Conservation (phyloP, 2,888 invertebrate genomes). For the Eristalis tenax region DNA sequence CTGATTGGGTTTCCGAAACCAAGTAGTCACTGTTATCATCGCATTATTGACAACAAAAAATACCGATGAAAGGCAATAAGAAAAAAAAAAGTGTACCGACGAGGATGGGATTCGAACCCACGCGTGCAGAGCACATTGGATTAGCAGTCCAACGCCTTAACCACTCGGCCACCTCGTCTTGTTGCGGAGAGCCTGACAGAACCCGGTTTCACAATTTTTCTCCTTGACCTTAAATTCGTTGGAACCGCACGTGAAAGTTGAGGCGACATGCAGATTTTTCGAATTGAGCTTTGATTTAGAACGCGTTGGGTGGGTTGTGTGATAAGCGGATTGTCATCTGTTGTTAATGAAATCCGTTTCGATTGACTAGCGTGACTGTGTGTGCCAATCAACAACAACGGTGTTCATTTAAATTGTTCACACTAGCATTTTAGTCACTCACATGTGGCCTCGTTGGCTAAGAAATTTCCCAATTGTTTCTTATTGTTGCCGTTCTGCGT, state of each 20-base stretch:
- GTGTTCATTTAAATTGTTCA: no score
- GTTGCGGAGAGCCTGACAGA: slow-evolving; percentile 18
- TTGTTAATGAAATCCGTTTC: no score
- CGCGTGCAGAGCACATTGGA: slow-evolving; percentile 93
- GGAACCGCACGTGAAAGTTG: neutral
- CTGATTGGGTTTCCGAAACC: neutral
- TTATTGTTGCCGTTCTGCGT: no score
- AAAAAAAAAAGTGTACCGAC: slow-evolving; percentile 81
- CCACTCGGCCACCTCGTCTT: slow-evolving; percentile 91
- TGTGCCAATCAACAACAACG: neutral
- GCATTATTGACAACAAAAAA: neutral
- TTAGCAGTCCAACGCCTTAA: slow-evolving; percentile 93
- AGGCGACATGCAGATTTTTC: neutral
- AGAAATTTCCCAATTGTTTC: no score
- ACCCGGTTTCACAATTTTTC: slow-evolving; percentile 33
- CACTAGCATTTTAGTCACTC: no score
- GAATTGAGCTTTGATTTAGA: no score
- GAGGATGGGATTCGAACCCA: slow-evolving; percentile 92
- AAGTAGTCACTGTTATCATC: neutral
- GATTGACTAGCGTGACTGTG: no score
- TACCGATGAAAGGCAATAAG: neutral
- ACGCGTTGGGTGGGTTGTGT: no score
- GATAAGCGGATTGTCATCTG: no score
- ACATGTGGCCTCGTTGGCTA: no score
- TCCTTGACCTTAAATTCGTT: neutral